Conservation (phyloP, 2,797 vertebrate genomes). For the Loris lydekkerianus region DNA sequence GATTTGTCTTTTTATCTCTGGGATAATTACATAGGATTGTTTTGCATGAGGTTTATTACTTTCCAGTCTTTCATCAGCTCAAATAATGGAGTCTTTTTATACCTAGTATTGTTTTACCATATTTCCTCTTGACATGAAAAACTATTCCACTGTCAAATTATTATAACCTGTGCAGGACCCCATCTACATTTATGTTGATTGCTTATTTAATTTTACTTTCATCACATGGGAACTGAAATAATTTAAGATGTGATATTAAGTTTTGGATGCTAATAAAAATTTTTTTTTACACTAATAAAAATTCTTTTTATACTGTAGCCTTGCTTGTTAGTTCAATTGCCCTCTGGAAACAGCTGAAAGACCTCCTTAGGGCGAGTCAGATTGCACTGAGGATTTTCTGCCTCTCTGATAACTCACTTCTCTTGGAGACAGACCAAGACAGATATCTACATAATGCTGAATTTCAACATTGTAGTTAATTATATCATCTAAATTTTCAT, state of each 20-base stretch:
- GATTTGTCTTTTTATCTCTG: conserved; percentile 15
- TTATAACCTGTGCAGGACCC: background rate
- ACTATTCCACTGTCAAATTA: background rate
- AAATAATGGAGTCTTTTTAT: background rate
- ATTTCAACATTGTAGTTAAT: background rate
- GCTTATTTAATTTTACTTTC: conserved; percentile 65
- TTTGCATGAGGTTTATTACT: conserved; percentile 16
- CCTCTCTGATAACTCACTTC: background rate
- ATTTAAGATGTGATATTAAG: conserved; percentile 50
- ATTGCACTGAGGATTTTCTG: background rate
- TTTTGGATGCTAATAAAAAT: background rate
- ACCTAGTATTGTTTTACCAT: background rate
- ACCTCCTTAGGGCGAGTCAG: background rate
- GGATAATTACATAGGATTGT: background rate
- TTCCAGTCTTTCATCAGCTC: background rate
- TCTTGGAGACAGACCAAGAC: background rate
- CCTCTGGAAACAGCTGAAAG: background rate
- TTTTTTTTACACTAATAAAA: conserved; percentile 43
- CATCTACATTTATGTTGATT: conserved; percentile 31
- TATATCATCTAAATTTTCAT: conserved; percentile 27
- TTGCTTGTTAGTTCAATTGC: background rate
- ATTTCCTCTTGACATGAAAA: conserved; percentile 36
- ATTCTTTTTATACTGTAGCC: conserved; percentile 35
- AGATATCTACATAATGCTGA: background rate
- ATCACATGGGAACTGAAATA: conserved; percentile 42